Evolutionary conservation across 2,888 invertebrate species (phyloP).

Genomic region (Drosophila ustulata): DNA sequence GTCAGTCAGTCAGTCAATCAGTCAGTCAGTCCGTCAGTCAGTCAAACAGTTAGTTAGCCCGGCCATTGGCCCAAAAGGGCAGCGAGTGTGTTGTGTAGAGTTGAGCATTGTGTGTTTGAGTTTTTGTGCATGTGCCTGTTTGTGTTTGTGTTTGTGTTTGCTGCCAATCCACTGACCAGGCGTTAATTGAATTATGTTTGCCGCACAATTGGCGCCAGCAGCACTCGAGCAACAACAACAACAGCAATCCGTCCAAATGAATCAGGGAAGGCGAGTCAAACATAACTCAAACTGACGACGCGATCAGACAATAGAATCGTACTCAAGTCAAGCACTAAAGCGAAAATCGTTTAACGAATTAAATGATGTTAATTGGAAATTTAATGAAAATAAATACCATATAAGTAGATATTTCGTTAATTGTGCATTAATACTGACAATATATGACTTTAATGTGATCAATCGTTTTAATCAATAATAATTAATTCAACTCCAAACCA

Average conservation of each 20-base stretch:
- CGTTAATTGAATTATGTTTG: constrained; percentile 78
- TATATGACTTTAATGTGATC: too few species aligned
- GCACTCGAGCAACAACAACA: constrained; percentile 36
- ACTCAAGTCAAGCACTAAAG: not conserved
- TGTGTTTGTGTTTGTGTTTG: constrained; percentile 29
- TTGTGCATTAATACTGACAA: too few species aligned
- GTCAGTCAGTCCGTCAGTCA: constrained; percentile 20
- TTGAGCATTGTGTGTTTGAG: constrained; percentile 14
- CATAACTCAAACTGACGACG: constrained; percentile 10
- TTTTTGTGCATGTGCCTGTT: constrained; percentile 7
- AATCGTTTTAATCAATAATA: too few species aligned
- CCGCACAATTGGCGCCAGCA: constrained; percentile 68
- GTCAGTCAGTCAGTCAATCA: constrained; percentile 23
- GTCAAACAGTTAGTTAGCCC: constrained; percentile 20
- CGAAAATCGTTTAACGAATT: too few species aligned
- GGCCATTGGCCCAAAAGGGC: constrained; percentile 20
- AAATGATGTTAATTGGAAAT: not conserved
- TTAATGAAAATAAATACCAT: too few species aligned
- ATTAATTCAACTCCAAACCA: too few species aligned
- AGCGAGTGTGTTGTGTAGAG: constrained; percentile 13
- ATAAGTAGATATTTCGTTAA: too few species aligned
- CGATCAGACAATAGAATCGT: not conserved
- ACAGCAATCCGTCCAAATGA: constrained; percentile 34
- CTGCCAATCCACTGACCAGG: constrained; percentile 55
- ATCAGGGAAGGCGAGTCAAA: constrained; percentile 28